phyloP scores from a whole-genome alignment of 1,140 invertebrate genomes.

The Tyrophagus putrescentiae region DNA sequence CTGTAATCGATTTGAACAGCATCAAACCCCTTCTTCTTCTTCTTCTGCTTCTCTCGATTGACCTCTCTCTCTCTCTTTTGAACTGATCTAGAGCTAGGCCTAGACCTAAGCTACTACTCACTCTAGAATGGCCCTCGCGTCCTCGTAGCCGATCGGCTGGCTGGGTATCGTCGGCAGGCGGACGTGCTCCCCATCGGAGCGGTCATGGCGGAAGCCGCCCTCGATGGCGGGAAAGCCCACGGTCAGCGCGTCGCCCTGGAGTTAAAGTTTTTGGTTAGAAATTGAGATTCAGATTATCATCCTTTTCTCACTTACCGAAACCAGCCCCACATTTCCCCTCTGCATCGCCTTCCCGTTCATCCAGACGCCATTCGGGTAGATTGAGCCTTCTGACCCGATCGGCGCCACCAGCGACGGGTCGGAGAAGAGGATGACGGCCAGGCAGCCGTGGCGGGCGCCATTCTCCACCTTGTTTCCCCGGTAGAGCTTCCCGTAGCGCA shows the following conservation, averaged over 20 bases:
- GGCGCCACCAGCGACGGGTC: conserved; percentile 12
- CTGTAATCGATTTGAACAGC: too few relatives aligned
- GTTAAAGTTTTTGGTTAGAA: too few relatives aligned
- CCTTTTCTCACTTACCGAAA: not conserved
- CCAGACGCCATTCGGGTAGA: conserved; percentile 21
- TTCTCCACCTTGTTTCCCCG: conserved; percentile 20
- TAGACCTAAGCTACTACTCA: conserved; percentile 14
- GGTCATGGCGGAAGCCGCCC: not conserved
- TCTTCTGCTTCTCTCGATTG: too few relatives aligned
- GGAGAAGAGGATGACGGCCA: conserved; percentile 15
- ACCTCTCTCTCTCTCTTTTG: too few relatives aligned
- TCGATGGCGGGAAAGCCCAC: conserved; percentile 15
- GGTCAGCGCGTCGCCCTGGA: conserved; percentile 22
- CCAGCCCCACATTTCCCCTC: conserved; percentile 14
- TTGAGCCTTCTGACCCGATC: not conserved
- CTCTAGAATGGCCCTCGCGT: conserved; percentile 29
- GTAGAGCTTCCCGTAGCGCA: conserved; percentile 18
- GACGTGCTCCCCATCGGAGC: not conserved
- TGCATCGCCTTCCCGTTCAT: conserved; percentile 22
- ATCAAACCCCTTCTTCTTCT: too few relatives aligned
- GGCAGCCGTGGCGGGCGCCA: not conserved
- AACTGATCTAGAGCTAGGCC: too few relatives aligned
- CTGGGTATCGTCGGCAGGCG: conserved; percentile 32
- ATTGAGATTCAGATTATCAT: too few relatives aligned
- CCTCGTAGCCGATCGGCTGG: conserved; percentile 36